These are phyloP conservation scores for Schizopygopsis pylzovi DNA, from an alignment of 2,797 vertebrate species.

Conservation along the genomic window DNA sequence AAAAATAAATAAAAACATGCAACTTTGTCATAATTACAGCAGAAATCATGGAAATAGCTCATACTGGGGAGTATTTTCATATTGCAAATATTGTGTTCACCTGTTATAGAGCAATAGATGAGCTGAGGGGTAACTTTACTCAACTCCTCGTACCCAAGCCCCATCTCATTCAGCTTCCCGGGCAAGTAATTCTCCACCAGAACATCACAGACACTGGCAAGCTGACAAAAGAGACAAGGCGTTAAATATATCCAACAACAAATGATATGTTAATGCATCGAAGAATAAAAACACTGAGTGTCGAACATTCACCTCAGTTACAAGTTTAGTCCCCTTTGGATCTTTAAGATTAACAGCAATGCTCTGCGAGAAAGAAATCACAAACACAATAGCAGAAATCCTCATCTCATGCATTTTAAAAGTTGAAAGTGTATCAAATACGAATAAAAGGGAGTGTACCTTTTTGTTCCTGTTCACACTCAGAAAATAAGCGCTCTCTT, in stretches of 20 bases:
- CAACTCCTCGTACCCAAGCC: slow-evolving; percentile 87
- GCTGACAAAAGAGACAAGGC: slow-evolving; percentile 73
- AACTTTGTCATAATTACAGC: background rate
- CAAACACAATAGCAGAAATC: background rate
- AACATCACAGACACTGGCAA: slow-evolving; percentile 87
- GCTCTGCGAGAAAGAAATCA: slow-evolving; percentile 73
- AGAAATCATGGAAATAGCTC: background rate
- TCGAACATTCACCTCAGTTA: slow-evolving; percentile 83
- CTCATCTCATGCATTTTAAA: background rate
- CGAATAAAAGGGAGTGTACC: slow-evolving; percentile 68
- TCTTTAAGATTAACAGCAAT: slow-evolving; percentile 90
- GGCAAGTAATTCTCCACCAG: slow-evolving; percentile 93
- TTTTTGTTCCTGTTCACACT: slow-evolving; percentile 97
- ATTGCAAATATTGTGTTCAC: slow-evolving; percentile 68
- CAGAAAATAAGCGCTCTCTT: slow-evolving; percentile 92
- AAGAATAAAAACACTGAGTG: background rate
- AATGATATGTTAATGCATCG: background rate
- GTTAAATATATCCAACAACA: background rate
- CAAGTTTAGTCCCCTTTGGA: slow-evolving; percentile 79
- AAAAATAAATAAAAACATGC: background rate
- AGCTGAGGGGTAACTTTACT: slow-evolving; percentile 81
- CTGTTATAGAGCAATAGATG: slow-evolving; percentile 94
- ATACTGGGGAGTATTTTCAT: background rate
- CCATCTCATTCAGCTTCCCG: slow-evolving; percentile 86
- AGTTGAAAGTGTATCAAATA: background rate